A percentile compares a stretch with the other conserved stretches of the same genome.
These are phyloP conservation scores for Drosophila orena DNA, from an alignment of 1,140 invertebrate genomes.

Conservation along the genomic window DNA sequence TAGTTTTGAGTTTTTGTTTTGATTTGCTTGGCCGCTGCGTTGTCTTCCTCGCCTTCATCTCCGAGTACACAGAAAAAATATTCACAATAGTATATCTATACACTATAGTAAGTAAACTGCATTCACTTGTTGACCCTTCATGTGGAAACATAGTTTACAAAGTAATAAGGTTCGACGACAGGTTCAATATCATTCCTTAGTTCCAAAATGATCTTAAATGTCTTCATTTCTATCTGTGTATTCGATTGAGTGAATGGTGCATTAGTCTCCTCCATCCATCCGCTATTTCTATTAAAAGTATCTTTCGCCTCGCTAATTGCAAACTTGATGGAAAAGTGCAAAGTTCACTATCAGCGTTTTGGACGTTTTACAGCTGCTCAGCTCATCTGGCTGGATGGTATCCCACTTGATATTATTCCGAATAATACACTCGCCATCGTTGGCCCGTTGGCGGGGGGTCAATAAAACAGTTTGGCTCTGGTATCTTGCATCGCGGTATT, in stretches of 20 bases:
- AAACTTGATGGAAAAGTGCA: conserved; percentile 49
- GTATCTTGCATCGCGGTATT: conserved; percentile 18
- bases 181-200: too few relatives aligned
- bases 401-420: conserved; percentile 22
- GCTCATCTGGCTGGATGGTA: conserved; percentile 2
- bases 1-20: conserved; percentile 79
- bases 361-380: conserved; percentile 29
- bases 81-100: neutral
- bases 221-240: conserved; percentile 5
- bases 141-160: too few relatives aligned
- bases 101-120: too few relatives aligned
- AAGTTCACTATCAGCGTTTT: conserved; percentile 47
- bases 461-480: conserved; percentile 38
- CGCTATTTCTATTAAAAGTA: conserved; percentile 6
- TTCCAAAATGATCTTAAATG: too few relatives aligned
- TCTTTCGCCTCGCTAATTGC: conserved; percentile 32
- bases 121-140: too few relatives aligned
- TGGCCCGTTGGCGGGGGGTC: conserved; percentile 37
- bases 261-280: neutral
- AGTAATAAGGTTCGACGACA: too few relatives aligned
- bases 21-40: conserved; percentile 65
- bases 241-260: conserved; percentile 11
- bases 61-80: conserved; percentile 9
- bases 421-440: conserved; percentile 36
- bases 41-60: conserved; percentile 18